Evolutionary conservation across 2,888 invertebrate species (phyloP), one percentile per base, ranked within the genome.

Genomic region (Protonemura montana): DNA sequence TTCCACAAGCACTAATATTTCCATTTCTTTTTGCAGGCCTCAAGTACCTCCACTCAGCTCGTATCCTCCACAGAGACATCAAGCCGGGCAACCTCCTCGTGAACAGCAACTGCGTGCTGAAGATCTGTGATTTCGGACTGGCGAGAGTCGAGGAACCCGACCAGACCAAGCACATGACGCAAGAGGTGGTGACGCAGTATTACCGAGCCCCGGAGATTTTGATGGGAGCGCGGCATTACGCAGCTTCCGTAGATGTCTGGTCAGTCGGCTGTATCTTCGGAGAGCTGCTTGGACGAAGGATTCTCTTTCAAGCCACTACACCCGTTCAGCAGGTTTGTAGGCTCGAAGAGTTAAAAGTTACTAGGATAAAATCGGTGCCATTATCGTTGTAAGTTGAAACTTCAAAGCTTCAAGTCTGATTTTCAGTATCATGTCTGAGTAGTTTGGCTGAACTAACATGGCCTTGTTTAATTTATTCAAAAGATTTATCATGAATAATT

Each of bases 121-220:
- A 99, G 96, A 99, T 99, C 92, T 99, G 99, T 93, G 99, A 99
- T 94, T 99, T 99, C 92, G 99, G 99, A 30, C 93, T 99, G 91
- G 99, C 99, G 77, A 94, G 99, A 89, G 98, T 99, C 88, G 98
- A 98, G 92, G 99, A 99, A 91, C 97, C 97, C 0, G 98, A 98
- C 91, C 95, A 96, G 90, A 95, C 95, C 90, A 96, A 97, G 92
- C 96, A 97, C 92, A 99, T 99, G 99, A 99, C 99, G 59, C 99
- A 99, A 92, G 99, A 99, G 93, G 99, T 99, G 88, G 99, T 99
- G 88, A 99, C 99, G 89, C 99, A 99, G 93, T 99, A 99, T 93
- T 99, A 99, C 93, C 95, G 99, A 88, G 98, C 99, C 28, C 99
- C 99, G 0, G 99, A 99, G 93, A 98, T 99, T 90, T 93, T 99